Evolutionary conservation across 2,797 vertebrate species (phyloP).

Genomic region (Antrozous pallidus): DNA sequence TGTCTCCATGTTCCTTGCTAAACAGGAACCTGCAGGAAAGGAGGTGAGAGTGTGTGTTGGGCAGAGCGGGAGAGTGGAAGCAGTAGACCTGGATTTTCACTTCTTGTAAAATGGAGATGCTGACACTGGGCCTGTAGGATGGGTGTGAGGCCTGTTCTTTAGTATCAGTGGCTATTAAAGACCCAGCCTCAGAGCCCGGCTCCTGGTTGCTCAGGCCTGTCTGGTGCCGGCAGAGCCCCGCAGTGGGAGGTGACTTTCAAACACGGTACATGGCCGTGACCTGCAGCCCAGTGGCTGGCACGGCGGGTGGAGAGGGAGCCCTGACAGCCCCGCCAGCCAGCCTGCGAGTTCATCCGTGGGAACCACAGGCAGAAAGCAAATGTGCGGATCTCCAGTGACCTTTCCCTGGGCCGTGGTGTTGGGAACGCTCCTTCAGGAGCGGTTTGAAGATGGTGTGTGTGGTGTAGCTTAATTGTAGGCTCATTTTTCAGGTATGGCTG

Average conservation of each 20-base stretch:
- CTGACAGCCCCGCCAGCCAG: rapidly evolving
- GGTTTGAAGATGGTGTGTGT: slow-evolving; percentile 53
- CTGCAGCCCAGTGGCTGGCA: neutral
- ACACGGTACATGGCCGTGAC: rapidly evolving
- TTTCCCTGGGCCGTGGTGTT: neutral
- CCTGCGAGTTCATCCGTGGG: neutral
- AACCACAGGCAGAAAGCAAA: neutral
- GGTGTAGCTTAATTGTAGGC: slow-evolving; percentile 67
- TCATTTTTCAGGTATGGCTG: slow-evolving; percentile 51
- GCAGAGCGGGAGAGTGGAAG: neutral
- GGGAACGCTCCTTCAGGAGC: slow-evolving; percentile 40
- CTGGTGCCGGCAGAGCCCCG: neutral
- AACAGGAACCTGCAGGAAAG: neutral
- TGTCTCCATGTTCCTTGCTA: neutral
- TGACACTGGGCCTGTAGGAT: neutral
- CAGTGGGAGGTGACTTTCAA: neutral
- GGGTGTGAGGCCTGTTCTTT: neutral
- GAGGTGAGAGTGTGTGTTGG: neutral
- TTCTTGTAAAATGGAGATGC: neutral
- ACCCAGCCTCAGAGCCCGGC: neutral
- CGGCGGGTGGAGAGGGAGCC: neutral
- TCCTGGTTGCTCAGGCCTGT: neutral
- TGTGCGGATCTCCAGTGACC: neutral
- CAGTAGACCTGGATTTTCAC: neutral
- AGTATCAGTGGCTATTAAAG: neutral